phyloP scores from a whole-genome alignment of 1,140 invertebrate genomes.

The Drosophila parvula region DNA sequence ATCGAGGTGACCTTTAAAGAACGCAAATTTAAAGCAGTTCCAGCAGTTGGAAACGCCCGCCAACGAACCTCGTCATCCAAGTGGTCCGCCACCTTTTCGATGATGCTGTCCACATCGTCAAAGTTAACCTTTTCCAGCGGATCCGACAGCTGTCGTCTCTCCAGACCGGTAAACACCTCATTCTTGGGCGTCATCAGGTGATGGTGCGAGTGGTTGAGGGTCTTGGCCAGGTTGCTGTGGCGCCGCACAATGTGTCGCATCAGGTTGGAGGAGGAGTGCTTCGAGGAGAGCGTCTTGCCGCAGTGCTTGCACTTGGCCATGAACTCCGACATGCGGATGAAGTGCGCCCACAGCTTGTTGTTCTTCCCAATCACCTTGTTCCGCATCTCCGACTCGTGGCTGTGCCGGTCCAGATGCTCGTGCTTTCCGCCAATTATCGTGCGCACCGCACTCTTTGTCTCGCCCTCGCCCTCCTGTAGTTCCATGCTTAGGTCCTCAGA shows the following conservation, averaged over 20 bases:
- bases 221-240: constrained; percentile 69
- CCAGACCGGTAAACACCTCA: constrained; percentile 28
- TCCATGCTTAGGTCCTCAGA: constrained; percentile 60
- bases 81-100: constrained; percentile 70
- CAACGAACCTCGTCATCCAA: constrained; percentile 65
- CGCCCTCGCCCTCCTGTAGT: constrained; percentile 48
- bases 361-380: constrained; percentile 75
- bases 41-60: not conserved
- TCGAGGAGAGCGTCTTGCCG: constrained; percentile 70
- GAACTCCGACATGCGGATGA: constrained; percentile 69
- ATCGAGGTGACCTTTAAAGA: constrained; percentile 47
- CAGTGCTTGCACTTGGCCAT: constrained; percentile 75
- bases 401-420: constrained; percentile 41
- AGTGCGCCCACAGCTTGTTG: constrained; percentile 76
- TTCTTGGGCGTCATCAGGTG: constrained; percentile 64
- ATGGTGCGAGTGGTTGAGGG: constrained; percentile 61
- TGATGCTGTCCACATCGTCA: constrained; percentile 73
- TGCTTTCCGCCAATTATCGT: constrained; percentile 60
- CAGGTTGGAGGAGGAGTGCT: constrained; percentile 73
- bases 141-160: constrained; percentile 53
- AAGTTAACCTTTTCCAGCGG: constrained; percentile 71
- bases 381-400: constrained; percentile 41
- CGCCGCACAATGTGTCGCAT: constrained; percentile 71
- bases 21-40: not conserved
- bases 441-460: constrained; percentile 66